Conservation (phyloP, 2,888 invertebrate genomes). For the Aromia moschata region DNA sequence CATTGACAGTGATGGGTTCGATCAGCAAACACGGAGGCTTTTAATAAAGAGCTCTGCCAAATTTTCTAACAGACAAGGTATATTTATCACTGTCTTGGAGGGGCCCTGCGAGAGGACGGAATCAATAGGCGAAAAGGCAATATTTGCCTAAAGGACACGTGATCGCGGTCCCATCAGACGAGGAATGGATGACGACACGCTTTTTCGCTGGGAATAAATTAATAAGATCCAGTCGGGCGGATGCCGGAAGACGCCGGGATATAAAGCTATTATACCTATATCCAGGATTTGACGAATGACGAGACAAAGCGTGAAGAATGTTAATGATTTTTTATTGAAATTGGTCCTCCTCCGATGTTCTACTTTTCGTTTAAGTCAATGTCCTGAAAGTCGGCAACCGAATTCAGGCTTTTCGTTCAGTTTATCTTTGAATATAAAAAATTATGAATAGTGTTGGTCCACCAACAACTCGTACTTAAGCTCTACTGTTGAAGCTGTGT, state of each 20-base stretch:
- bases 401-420: too few species aligned
- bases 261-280: slow-evolving; percentile 11
- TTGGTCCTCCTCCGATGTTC: background rate
- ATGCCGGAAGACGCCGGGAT: background rate
- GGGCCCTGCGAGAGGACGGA: background rate
- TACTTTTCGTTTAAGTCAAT: too few species aligned
- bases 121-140: slow-evolving; percentile 10
- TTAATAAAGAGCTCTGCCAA: slow-evolving; percentile 40
- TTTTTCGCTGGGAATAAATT: slow-evolving; percentile 3
- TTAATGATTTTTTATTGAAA: background rate
- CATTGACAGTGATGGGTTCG: slow-evolving; percentile 46
- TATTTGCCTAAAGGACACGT: slow-evolving; percentile 18
- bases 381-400: too few species aligned
- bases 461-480: too few species aligned
- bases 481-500: too few species aligned
- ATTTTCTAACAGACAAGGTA: slow-evolving; percentile 17
- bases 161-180: slow-evolving; percentile 9
- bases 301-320: background rate
- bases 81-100: slow-evolving; percentile 21
- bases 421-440: too few species aligned
- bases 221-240: slow-evolving; percentile 9
- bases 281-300: background rate
- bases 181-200: slow-evolving; percentile 7
- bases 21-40: slow-evolving; percentile 40
- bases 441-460: too few species aligned